Conservation (phyloP, 2,888 invertebrate species). For the Netelia fuscicornis region DNA sequence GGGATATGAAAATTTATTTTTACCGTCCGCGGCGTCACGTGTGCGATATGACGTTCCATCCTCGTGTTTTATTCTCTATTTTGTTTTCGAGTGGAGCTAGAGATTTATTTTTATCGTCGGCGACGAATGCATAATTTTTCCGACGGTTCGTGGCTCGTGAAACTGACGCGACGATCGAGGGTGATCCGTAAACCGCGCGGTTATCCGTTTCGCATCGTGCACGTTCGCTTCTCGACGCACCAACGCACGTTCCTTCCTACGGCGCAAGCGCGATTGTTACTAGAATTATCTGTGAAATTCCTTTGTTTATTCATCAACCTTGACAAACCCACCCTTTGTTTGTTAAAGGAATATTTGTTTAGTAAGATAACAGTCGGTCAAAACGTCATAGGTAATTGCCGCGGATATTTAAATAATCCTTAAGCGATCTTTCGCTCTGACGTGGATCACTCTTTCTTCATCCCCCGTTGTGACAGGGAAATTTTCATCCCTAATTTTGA, state of each 20-base stretch:
- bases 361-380: not conserved
- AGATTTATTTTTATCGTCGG: not conserved
- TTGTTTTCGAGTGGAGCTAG: not conserved
- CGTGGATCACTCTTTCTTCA: too few relatives aligned
- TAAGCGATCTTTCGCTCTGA: too few relatives aligned
- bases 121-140: not conserved
- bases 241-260: too few relatives aligned
- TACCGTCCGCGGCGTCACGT: not conserved
- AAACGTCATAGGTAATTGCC: not conserved
- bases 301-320: not conserved
- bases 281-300: too few relatives aligned
- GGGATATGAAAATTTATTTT: not conserved
- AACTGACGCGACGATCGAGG: too few relatives aligned
- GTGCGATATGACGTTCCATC: constrained; percentile 4
- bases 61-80: not conserved
- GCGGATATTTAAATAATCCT: too few relatives aligned
- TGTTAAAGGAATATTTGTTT: not conserved
- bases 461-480: too few relatives aligned
- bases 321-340: not conserved
- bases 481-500: not conserved
- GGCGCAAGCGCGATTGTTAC: not conserved
- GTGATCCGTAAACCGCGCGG: too few relatives aligned
- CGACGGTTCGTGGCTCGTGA: too few relatives aligned
- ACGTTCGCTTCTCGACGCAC: not conserved
- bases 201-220: too few relatives aligned